Evolutionary conservation across 2,797 vertebrate genomes (phyloP), one percentile per base, ranked within the genome.

Genomic region (Etheostoma nigrum): DNA sequence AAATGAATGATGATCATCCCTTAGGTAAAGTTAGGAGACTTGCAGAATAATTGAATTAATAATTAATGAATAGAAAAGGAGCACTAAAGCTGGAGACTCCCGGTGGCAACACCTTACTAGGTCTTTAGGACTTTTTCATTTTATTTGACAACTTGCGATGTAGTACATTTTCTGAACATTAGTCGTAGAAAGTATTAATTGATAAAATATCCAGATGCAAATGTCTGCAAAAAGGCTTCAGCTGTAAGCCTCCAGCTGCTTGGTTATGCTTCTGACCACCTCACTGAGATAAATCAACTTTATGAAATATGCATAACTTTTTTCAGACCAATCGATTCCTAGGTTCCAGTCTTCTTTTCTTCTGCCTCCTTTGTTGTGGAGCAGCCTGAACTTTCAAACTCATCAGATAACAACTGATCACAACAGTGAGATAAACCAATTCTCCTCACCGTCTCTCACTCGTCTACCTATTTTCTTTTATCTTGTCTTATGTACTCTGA

Each of bases 361-460:
- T 49, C 4, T 1, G 0, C 49, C 60, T 81, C 44, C 49, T 72
- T 76, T 78, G 77, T 74, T 76, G n/a, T 79, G 48, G 45, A 67
- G 66, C 52, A 51, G 63, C 42, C 30, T 55, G 49, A 60, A 77
- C 48, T 48, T 60, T 78, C 48, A 51, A 30, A 68, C 71, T 49
- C 44, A 15, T 64, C 12, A n/a, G 74, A 71, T 84, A 72, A 81
- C 81, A 82, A 72, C 73, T 54, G 48, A 78, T 77, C 76, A 68
- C 70, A 23, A 36, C 57, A 36, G 12, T 6, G 36, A 72, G 67
- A 83, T 83, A 79, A 85, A 71, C 81, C 42, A 42, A 25, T 33
- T 65, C 48, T 25, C 58, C 62, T 73, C 52, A 14, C 27, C 0
- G 0, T 40, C 53, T 49, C 19, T 67, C 15, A 60, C 47, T n/a